Evolutionary conservation across 1,140 invertebrate species (phyloP), one percentile per base, ranked within the genome.

Genomic region (Lepidurus packardi): DNA sequence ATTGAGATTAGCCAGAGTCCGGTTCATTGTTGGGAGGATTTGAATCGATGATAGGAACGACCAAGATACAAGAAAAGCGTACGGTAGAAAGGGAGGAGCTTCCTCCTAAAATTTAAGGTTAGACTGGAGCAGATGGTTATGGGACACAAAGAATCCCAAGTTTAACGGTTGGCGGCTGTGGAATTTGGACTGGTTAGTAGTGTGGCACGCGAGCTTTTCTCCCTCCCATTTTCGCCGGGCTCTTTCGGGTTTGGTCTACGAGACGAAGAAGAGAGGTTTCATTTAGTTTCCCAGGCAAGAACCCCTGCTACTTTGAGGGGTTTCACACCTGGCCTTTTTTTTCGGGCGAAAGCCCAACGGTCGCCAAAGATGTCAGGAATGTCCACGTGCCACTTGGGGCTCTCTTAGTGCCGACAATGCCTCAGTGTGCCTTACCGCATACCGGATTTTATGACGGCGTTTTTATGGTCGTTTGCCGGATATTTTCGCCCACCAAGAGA

Each of bases 81-180:
- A 34, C 2, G 3, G 34, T 34, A 34, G 2, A 34, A 4, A 34
- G 34, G 34, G 34, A 34, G 34, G 34, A 34, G 34, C 34, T 34
- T 4, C 34, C 34, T 34, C 34, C 53, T 7, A 65, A 65, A 65
- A n/a, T 13, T 16, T 65, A 21, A 21, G 9, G 16, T 65, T 65
- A 7, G 53, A 65, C 16, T n/a, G 53, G 6, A 21, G 53, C 53
- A 65, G 53, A 65, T 65, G 53, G 53, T 16, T 7, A 16, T 47
- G 16, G 45, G 13, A 16, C 34, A 34, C 34, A 34, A 65, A 65
- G 6, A 65, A n/a, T 9, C 6, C 13, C 53, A 21, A 65, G 53
- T 65, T 21, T 65, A 65, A 65, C 53, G 53, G 53, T 65, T 65
- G 53, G n/a, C 8, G 45, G 45, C 45, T 47, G 21, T 65, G 53